Conservation (phyloP, 2,113 vertebrate genomes). For the Sterrhoptilus dennistouni region DNA sequence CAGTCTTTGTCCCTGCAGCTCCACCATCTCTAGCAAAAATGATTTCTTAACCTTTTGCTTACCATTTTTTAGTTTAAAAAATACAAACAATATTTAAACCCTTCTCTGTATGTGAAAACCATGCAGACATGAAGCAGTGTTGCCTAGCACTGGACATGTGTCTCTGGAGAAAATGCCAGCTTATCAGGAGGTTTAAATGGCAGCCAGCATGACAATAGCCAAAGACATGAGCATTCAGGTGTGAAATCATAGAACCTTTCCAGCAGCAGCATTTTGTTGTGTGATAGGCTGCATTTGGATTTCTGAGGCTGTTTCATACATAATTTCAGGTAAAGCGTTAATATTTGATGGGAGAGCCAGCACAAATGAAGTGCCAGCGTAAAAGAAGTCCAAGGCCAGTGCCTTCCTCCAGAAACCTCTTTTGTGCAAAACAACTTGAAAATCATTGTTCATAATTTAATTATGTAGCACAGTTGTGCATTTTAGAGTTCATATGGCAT, state of each 20-base stretch:
- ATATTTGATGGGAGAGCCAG: background rate
- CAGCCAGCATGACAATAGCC: background rate
- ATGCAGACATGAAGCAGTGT: background rate
- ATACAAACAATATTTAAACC: background rate
- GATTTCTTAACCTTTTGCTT: background rate
- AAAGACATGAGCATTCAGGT: background rate
- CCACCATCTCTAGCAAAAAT: background rate
- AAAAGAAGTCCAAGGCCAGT: background rate
- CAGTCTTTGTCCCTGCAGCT: background rate
- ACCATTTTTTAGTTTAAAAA: background rate
- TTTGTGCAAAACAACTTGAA: background rate
- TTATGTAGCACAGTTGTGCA: background rate
- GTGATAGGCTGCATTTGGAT: background rate
- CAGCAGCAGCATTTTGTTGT: background rate
- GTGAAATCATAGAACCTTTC: slow-evolving; percentile 14
- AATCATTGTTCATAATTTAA: background rate
- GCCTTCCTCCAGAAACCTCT: background rate
- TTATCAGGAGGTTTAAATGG: background rate
- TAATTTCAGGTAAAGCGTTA: background rate
- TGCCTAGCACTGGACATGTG: background rate
- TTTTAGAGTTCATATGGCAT: background rate
- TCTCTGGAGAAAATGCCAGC: background rate
- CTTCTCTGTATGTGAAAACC: background rate
- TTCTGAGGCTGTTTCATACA: background rate
- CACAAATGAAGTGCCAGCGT: background rate